Conservation (phyloP, 2,888 invertebrate genomes). For the Sphaerophoria rueppellii region DNA sequence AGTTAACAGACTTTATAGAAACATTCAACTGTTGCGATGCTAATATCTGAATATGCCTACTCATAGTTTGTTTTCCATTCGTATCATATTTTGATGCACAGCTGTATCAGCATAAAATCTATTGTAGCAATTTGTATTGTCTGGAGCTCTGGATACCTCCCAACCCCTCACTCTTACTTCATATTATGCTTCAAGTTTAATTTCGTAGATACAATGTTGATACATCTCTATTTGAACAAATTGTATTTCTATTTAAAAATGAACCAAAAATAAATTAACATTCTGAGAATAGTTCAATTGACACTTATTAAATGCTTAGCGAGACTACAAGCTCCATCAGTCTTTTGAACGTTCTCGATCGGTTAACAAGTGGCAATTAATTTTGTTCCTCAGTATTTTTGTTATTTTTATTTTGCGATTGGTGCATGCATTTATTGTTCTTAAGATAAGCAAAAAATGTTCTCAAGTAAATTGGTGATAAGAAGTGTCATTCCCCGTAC, state of each 20-base stretch:
- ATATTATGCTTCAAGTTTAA: no score
- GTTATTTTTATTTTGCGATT: constrained; percentile 5
- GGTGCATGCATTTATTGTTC: background rate
- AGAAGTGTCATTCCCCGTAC: constrained; percentile 36
- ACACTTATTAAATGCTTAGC: constrained; percentile 36
- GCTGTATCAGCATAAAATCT: no score
- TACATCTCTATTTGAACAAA: background rate
- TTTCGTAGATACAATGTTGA: background rate
- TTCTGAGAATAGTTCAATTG: constrained; percentile 33
- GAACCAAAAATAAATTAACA: constrained; percentile 19
- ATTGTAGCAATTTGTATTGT: no score
- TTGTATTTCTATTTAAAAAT: constrained; percentile 41
- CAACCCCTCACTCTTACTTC: no score
- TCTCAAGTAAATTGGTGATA: constrained; percentile 28
- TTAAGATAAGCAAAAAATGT: constrained; percentile 32
- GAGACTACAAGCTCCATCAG: constrained; percentile 53
- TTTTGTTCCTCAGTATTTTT: background rate
- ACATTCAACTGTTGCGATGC: no score
- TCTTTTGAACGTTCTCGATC: constrained; percentile 41
- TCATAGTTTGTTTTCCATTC: no score
- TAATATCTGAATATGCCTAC: no score
- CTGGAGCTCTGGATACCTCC: no score
- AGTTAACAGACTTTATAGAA: no score
- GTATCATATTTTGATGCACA: no score
- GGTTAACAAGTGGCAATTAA: constrained; percentile 43